Base-by-base conservation (phyloP, 2,888 invertebrate species). In the Ephialtes manifestator region DNA sequence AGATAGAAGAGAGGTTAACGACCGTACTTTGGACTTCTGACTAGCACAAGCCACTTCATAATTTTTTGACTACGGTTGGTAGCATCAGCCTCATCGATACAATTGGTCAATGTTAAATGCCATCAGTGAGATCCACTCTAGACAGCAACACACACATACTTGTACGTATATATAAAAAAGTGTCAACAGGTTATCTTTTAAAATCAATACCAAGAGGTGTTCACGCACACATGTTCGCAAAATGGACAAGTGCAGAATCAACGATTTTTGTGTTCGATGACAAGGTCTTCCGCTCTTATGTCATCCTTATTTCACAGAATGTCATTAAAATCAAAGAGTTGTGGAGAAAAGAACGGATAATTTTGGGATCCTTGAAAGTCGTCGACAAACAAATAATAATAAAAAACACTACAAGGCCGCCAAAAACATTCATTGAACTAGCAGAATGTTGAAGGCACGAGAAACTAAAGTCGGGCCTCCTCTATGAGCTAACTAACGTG, bases 211-310 rank as follows among this genome's bases (percentile, higher is more conserved):
- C 11, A 35, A 35, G n/a, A 63, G 60, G n/a, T 53, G 20, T 20
- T 53, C 15, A 13, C 63, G 2, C 24, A 39, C 2, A 63, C 35
- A 31, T 15, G 39, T 35, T 15, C 8, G 2, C 63, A 39, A 1
- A 10, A 35, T 1, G 1, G 11, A 11, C 18, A 1, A 20, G 1
- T 53, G 18, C 8, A 18, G 18, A 5, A 35, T 35, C 15, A 7
- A 31, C 35, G 18, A 60, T 63, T 63, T 63, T 35, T 63, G 4
- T 35, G 35, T 39, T 5, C 58, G 39, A 18, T n/a, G 7, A 63
- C 63, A 63, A 63, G 39, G 35, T 43, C 65, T 43, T 43, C 35
- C 13, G 35, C 20, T 65, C 11, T 65, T 65, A 43, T 65, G 65
- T 65, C 65, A 65, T 65, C 43, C 13, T 65, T 65, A 39, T 43